Percentiles rank a stretch among this genome's conserved stretches.
Conservation (phyloP, 2,888 invertebrate species). For the Metopia argyrocephala region DNA sequence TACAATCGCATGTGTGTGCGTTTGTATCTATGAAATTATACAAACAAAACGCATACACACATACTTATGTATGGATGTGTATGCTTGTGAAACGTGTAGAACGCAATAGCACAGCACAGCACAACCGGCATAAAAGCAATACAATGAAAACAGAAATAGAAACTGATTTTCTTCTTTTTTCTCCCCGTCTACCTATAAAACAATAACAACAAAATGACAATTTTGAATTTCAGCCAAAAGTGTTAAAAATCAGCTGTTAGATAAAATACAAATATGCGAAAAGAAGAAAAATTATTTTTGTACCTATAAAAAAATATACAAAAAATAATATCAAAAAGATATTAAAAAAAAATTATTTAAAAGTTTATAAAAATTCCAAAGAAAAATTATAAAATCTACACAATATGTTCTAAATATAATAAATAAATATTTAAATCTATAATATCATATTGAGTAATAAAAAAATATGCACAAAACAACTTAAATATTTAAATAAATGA, state of each 20-base stretch:
- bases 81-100: not conserved
- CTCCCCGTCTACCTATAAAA: not conserved
- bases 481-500: too few species aligned
- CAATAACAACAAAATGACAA: not conserved
- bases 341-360: too few species aligned
- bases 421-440: too few species aligned
- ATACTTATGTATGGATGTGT: too few species aligned
- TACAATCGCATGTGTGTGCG: not conserved
- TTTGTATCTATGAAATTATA: constrained; percentile 19
- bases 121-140: constrained; percentile 10
- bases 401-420: too few species aligned
- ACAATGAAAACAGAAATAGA: not conserved
- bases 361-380: too few species aligned
- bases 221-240: not conserved
- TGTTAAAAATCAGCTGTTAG: not conserved
- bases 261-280: not conserved
- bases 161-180: not conserved
- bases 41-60: too few species aligned
- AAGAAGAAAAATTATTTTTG: not conserved
- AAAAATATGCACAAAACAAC: too few species aligned
- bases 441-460: too few species aligned
- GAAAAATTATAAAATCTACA: too few species aligned
- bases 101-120: not conserved
- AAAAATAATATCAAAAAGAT: too few species aligned
- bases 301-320: too few species aligned